Percentiles rank a stretch among this genome's conserved stretches.
These are phyloP conservation scores for Erinaceus europaeus DNA, from an alignment of 2,113 vertebrate genomes.

Conservation along the genomic window DNA sequence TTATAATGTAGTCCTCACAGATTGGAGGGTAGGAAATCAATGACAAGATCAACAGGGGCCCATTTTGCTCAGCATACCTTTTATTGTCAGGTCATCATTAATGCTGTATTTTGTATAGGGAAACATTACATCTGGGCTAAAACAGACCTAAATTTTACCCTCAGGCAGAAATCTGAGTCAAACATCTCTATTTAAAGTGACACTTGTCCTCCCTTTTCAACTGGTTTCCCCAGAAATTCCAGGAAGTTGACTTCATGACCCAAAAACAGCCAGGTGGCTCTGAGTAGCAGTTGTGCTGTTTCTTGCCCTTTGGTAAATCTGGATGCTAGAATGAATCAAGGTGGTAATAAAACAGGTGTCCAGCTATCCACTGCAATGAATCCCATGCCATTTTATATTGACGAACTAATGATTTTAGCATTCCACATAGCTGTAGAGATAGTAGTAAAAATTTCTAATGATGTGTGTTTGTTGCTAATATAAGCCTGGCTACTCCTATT, in stretches of 20 bases:
- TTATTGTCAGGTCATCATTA: conserved; percentile 86
- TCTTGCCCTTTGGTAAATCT: conserved; percentile 78
- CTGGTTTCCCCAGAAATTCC: conserved; percentile 89
- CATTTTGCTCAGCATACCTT: conserved; percentile 78
- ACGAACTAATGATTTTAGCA: conserved; percentile 51
- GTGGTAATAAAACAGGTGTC: conserved; percentile 89
- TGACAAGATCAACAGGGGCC: conserved; percentile 77
- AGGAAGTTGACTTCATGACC: conserved; percentile 88
- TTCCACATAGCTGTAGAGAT: conserved; percentile 49
- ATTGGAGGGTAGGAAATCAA: conserved; percentile 67
- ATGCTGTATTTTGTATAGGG: conserved; percentile 86
- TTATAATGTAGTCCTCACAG: conserved; percentile 78
- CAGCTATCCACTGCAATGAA: conserved; percentile 80
- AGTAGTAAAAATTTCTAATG: conserved; percentile 60
- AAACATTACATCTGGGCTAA: conserved; percentile 86
- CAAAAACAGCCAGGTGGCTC: conserved; percentile 84
- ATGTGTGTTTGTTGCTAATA: conserved; percentile 42
- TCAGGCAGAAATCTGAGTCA: conserved; percentile 88
- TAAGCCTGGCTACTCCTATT: no score
- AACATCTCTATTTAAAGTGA: conserved; percentile 90
- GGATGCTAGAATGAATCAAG: conserved; percentile 81
- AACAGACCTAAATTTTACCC: conserved; percentile 88
- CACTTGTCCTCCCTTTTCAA: conserved; percentile 90
- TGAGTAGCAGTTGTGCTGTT: conserved; percentile 78
- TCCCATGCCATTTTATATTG: conserved; percentile 66